phyloP scores from a whole-genome alignment of 2,113 vertebrate genomes.

The Prochilodus magdalenae region DNA sequence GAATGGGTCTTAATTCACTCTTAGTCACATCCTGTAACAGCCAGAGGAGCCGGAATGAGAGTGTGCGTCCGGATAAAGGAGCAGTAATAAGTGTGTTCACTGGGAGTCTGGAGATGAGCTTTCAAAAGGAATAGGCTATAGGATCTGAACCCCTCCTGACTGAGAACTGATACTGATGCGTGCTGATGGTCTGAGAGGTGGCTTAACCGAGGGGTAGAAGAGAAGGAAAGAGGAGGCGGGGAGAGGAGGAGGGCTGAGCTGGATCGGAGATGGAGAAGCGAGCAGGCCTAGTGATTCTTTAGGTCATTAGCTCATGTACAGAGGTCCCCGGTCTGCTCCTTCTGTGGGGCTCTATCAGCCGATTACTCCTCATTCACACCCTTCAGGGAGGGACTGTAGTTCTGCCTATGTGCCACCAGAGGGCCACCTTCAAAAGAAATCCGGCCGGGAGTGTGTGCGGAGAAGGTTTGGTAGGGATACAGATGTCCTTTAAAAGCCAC shows the following conservation, averaged over 20 bases:
- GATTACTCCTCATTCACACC: neutral
- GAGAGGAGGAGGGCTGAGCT: neutral
- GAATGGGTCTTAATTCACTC: slow-evolving; percentile 5
- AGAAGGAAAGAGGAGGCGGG: slow-evolving; percentile 20
- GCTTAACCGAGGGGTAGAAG: neutral
- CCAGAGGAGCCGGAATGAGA: neutral
- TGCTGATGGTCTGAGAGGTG: slow-evolving; percentile 31
- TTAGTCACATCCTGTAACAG: neutral
- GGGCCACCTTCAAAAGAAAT: slow-evolving; percentile 43
- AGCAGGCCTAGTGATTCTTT: neutral
- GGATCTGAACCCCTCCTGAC: neutral
- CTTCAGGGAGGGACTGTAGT: neutral
- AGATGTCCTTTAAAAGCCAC: neutral
- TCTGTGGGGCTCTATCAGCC: neutral
- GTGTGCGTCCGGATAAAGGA: neutral
- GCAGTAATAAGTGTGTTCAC: slow-evolving; percentile 9
- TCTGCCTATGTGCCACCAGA: slow-evolving; percentile 27
- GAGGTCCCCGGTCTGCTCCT: neutral
- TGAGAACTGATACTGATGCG: slow-evolving; percentile 25
- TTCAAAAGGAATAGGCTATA: slow-evolving; percentile 42
- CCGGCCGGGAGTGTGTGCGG: neutral
- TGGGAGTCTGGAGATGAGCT: slow-evolving; percentile 15
- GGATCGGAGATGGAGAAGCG: slow-evolving; percentile 15
- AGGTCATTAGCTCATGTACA: neutral
- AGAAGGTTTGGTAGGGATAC: neutral